Percentiles rank a stretch among this genome's conserved stretches.
These are phyloP conservation scores for Podiceps cristatus DNA, from an alignment of 2,113 vertebrate species.

Conservation along the genomic window DNA sequence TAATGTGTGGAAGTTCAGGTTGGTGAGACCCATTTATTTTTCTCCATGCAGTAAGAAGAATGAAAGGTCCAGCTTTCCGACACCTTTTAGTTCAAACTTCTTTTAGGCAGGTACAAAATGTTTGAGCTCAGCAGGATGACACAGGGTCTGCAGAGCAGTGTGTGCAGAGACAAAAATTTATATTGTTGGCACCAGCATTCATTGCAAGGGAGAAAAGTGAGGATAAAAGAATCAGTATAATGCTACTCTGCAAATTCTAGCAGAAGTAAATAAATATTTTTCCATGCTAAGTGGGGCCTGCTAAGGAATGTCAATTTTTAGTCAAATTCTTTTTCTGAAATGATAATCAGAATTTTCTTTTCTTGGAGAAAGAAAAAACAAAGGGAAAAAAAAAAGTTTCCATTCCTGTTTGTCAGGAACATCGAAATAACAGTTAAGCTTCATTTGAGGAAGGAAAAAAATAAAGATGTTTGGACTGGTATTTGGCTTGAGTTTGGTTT, in stretches of 20 bases:
- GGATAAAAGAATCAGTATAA: not conserved
- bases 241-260: not conserved
- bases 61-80: not conserved
- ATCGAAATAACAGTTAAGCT: not conserved
- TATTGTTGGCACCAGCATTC: not conserved
- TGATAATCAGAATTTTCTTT: not conserved
- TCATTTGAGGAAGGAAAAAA: not conserved
- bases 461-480: not conserved
- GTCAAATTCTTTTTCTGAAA: not conserved
- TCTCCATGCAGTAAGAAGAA: not conserved
- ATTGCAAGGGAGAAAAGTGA: not conserved
- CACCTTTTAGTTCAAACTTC: not conserved
- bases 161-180: not conserved
- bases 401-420: not conserved
- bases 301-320: not conserved
- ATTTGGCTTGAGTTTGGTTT: not conserved
- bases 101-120: not conserved
- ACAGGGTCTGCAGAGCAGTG: not conserved
- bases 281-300: not conserved
- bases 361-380: not conserved
- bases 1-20: not conserved
- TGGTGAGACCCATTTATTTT: not conserved
- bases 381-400: not conserved
- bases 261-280: not conserved
- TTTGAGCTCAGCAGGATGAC: not conserved